Evolutionary conservation across 2,888 invertebrate genomes (phyloP), one percentile per base, ranked within the genome.

Genomic region (Limulus polyphemus): DNA sequence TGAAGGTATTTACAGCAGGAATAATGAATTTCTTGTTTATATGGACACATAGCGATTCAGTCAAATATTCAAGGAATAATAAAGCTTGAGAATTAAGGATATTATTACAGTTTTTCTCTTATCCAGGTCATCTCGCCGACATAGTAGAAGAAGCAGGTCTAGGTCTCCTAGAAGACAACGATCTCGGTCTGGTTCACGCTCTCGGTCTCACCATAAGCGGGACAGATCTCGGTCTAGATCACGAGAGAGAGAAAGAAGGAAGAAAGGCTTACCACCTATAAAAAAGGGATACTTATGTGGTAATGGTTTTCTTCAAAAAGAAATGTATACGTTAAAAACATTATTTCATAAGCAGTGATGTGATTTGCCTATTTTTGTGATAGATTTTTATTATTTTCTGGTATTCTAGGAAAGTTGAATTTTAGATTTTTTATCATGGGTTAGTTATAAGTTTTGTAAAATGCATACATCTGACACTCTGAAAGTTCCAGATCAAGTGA

Each of bases 251-350:
- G 95, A 97, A 74, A 81, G 97, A 62, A 85, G 87, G 73, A 90
- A 90, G 77, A 86, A 90, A 73, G 95, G 97, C 47, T 77, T 98
- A 66, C 97, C 97, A 0, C 84, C 88, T 0, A 82, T 93, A 62
- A 88, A 88, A 74, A 87, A 88, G 73, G 90, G 91, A 59, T 86
- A 90, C 77, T 81, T 95, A 58, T 90, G 90, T 77, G 90, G 92
- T 32, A 32, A 32, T 32, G 7, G 32, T 32, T 32, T 32, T 0
- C 32, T 32, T 32, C 32, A 32, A 32, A 32, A 32, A 32, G 32
- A 32, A 5, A 32, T 32, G 5, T 32, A 32, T 32, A 32, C 7
- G 32, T 32, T 79, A 79, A 82, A 70, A 11, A 46, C 55, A 49
- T 51, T 17, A 12, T 60, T 49, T 32, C 32, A 32, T 32, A 32